Base-by-base conservation (phyloP, 2,888 invertebrate genomes). In the Nomada lathburiana region DNA sequence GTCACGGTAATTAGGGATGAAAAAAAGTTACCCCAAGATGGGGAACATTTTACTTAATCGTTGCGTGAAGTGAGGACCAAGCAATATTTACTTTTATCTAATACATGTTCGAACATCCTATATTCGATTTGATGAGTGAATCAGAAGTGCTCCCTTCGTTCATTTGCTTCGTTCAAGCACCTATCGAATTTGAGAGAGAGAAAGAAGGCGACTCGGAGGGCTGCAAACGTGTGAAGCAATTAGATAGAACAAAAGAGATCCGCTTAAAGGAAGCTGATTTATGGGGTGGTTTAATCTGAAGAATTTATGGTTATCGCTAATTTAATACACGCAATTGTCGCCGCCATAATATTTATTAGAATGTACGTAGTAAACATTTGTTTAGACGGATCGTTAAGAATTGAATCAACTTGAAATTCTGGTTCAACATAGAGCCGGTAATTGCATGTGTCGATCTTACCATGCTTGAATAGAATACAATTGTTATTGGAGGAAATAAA, bases 261-360 rank as follows among this genome's bases (percentile, higher is more conserved):
- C 36, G 57, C 52, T 59, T 11, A 59, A 23, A 67, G 29, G 18
- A 52, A 60, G 50, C 13, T 68, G 74, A 68, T 75, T 60, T 52
- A 60, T 60, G 57, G 42, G 26, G 42, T 59, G 16, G 29, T 67
- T 60, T 36, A 50, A 75, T 60, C 52, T 64, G 26, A 44, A 64
- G 71, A 71, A 71, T 71, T 71, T 71, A 71, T 71, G 71, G 52
- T 62, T 23, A 50, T 42, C 60, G 71, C 62, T 71, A 71, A 71
- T 71, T 50, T 50, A 71, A 71, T 62, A 71, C 50, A 52, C 36
- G 55, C 42, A 42, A 68, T 29, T 26, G 57, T 63, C 26, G 36
- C 47, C 16, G 20, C 11, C 18, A 20, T 23, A 29, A 36, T 44
- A 53, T 62, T 69, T 57, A 52, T 71, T 26, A 26, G 26, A 26